phyloP scores from a whole-genome alignment of 1,140 invertebrate species.

The Eriosoma lanigerum region DNA sequence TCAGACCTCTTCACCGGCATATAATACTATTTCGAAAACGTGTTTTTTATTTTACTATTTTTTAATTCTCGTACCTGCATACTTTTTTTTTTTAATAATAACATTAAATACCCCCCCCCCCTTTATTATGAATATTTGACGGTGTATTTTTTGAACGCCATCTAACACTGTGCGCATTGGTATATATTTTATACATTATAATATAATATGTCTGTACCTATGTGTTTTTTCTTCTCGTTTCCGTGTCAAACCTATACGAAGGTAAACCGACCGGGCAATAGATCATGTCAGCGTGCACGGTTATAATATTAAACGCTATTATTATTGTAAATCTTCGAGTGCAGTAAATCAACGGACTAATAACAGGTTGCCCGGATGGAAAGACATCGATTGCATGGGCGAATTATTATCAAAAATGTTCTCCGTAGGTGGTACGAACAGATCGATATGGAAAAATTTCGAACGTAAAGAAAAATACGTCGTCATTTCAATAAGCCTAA shows the following conservation, averaged over 20 bases:
- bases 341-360: slow-evolving; percentile 41
- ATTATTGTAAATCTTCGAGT: slow-evolving; percentile 25
- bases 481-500: no score
- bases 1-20: not conserved
- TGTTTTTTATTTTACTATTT: not conserved
- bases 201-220: not conserved
- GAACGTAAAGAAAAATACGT: no score
- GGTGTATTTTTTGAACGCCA: not conserved
- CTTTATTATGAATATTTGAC: not conserved
- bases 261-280: not conserved
- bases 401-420: not conserved
- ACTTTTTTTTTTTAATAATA: no score
- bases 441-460: not conserved
- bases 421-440: slow-evolving; percentile 25
- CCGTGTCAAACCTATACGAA: not conserved
- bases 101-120: no score
- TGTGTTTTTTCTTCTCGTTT: not conserved
- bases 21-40: slow-evolving; percentile 7
- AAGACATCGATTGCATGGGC: not conserved
- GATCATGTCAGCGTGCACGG: slow-evolving; percentile 16
- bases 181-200: no score
- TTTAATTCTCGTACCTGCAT: slow-evolving; percentile 2
- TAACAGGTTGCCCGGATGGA: slow-evolving; percentile 12
- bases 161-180: no score
- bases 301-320: slow-evolving; percentile 27